Conservation (phyloP, 1,140 invertebrate species). For the Papilio dardanus region DNA sequence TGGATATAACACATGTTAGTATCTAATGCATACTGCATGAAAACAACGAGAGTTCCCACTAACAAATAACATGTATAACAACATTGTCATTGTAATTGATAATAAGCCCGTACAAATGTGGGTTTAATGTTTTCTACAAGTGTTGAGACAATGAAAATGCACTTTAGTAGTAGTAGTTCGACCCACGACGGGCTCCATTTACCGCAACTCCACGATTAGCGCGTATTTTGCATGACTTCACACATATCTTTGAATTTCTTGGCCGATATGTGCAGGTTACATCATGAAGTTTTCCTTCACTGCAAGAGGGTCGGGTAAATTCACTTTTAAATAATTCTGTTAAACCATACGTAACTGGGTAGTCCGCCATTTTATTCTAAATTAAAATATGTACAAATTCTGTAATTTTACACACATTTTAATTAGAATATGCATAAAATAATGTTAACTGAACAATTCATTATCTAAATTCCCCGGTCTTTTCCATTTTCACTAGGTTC, state of each 20-base stretch:
- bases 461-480: no score
- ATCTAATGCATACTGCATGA: not conserved
- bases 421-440: not conserved
- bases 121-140: no score
- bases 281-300: no score
- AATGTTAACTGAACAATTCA: not conserved
- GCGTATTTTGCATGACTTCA: no score
- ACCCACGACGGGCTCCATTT: no score
- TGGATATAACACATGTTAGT: not conserved
- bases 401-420: not conserved
- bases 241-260: no score
- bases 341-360: not conserved
- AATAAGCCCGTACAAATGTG: not conserved
- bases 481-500: no score
- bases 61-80: not conserved
- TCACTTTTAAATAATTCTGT: not conserved
- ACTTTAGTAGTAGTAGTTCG: no score
- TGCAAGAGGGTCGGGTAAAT: no score
- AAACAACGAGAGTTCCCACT: not conserved
- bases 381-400: not conserved
- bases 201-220: no score
- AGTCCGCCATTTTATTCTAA: not conserved
- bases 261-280: no score
- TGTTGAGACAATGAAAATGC: not conserved
- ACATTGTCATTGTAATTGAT: not conserved